phyloP scores from a whole-genome alignment of 1,140 invertebrate genomes.

The Oreohelix idahoensis region DNA sequence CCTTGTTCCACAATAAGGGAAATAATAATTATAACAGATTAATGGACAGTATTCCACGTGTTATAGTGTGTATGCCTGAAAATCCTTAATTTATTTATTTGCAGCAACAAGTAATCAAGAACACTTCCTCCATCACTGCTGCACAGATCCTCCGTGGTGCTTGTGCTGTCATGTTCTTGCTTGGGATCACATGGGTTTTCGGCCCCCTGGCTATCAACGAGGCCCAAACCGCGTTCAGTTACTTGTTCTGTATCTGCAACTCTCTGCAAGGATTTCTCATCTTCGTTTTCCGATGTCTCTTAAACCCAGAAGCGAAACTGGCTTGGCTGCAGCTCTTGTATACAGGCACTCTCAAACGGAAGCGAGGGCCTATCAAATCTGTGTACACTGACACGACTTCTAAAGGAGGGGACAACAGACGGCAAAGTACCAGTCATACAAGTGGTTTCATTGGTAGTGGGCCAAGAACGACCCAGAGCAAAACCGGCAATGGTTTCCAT shows the following conservation, averaged over 20 bases:
- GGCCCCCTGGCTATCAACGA: slow-evolving; percentile 75
- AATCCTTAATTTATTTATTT: neutral
- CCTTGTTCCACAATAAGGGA: too few species aligned
- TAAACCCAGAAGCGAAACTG: slow-evolving; percentile 74
- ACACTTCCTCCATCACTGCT: neutral
- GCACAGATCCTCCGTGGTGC: slow-evolving; percentile 74
- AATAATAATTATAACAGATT: too few species aligned
- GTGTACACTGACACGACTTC: slow-evolving; percentile 63
- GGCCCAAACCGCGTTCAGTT: slow-evolving; percentile 74
- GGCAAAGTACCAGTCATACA: slow-evolving; percentile 41
- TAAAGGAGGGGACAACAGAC: slow-evolving; percentile 39
- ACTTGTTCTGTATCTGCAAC: slow-evolving; percentile 75
- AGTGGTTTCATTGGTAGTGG: slow-evolving; percentile 31
- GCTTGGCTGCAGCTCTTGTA: slow-evolving; percentile 72
- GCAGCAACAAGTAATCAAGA: slow-evolving; percentile 23
- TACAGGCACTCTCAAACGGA: slow-evolving; percentile 69
- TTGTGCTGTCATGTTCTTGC: slow-evolving; percentile 76
- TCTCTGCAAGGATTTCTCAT: slow-evolving; percentile 76
- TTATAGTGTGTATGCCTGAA: too few species aligned
- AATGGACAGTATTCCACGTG: too few species aligned
- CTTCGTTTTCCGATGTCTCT: slow-evolving; percentile 75
- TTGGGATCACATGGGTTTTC: slow-evolving; percentile 77
- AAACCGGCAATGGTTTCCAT: slow-evolving; percentile 4
- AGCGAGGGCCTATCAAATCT: slow-evolving; percentile 58
- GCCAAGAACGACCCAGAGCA: neutral